Conservation (phyloP, 2,113 vertebrate genomes). For the Dicrurus megarhynchus region DNA sequence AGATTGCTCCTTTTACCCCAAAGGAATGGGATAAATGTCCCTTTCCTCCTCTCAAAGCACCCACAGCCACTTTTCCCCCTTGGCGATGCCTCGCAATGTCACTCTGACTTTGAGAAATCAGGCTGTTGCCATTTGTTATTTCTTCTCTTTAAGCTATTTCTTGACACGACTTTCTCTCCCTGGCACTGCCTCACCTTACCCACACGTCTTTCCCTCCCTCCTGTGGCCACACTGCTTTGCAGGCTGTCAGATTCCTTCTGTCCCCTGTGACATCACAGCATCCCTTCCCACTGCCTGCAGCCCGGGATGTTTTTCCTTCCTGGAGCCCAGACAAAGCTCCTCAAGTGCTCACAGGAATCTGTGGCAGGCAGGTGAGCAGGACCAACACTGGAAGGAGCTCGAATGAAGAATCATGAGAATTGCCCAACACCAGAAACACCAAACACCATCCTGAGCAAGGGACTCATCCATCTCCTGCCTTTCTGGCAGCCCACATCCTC, state of each 20-base stretch:
- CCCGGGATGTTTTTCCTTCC: neutral
- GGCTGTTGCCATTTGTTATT: neutral
- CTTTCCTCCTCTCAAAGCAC: neutral
- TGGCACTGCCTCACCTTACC: neutral
- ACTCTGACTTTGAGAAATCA: neutral
- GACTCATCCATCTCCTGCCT: neutral
- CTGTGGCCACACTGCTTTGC: neutral
- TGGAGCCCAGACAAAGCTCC: neutral
- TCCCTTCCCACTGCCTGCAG: neutral
- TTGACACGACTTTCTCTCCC: neutral
- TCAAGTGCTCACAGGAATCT: rapidly evolving
- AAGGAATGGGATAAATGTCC: neutral
- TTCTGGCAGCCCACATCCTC: neutral
- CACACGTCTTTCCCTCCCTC: neutral
- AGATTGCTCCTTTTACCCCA: rapidly evolving
- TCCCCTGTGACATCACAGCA: neutral
- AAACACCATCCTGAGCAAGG: neutral
- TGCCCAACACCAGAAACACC: neutral
- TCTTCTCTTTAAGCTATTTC: neutral
- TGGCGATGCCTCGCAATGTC: neutral
- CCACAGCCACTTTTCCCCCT: neutral
- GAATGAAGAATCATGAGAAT: neutral
- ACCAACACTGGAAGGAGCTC: neutral
- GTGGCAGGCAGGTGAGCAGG: neutral
- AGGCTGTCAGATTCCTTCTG: neutral